Conservation (phyloP, 2,797 vertebrate species). For the Alosa sapidissima region DNA sequence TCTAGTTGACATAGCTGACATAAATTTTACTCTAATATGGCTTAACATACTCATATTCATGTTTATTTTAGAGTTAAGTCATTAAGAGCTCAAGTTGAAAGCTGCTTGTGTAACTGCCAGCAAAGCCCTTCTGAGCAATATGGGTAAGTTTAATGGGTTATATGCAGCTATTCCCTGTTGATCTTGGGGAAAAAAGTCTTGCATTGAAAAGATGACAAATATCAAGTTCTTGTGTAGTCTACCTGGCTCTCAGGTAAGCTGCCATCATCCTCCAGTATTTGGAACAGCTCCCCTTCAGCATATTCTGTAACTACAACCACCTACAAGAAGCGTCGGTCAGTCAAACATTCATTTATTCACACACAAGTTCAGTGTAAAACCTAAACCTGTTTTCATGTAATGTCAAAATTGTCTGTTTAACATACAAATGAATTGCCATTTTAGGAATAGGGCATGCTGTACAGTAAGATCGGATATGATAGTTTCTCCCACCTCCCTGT, state of each 20-base stretch:
- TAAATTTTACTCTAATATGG: slow-evolving; percentile 11
- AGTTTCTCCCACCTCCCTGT: slow-evolving; percentile 79
- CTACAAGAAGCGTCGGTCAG: slow-evolving; percentile 63
- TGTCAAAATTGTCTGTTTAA: background rate
- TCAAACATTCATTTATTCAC: background rate
- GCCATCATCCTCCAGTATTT: slow-evolving; percentile 93
- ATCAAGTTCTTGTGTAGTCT: slow-evolving; percentile 13
- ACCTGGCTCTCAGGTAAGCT: slow-evolving; percentile 89
- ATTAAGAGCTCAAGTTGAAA: background rate
- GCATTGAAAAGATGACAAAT: background rate
- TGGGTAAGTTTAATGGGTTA: background rate
- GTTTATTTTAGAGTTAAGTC: slow-evolving; percentile 6
- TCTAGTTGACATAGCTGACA: background rate
- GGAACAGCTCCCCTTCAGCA: slow-evolving; percentile 94
- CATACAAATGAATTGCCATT: background rate
- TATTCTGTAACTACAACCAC: slow-evolving; percentile 97
- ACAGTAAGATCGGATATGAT: background rate
- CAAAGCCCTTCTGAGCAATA: background rate
- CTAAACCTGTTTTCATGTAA: background rate
- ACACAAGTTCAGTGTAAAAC: background rate
- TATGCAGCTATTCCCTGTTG: background rate
- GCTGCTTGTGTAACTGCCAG: background rate
- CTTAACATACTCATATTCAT: slow-evolving; percentile 1
- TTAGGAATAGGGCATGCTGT: background rate
- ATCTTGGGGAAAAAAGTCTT: background rate